These are phyloP conservation scores for Anomalospiza imberbis DNA, from an alignment of 2,797 vertebrate species.

Conservation along the genomic window DNA sequence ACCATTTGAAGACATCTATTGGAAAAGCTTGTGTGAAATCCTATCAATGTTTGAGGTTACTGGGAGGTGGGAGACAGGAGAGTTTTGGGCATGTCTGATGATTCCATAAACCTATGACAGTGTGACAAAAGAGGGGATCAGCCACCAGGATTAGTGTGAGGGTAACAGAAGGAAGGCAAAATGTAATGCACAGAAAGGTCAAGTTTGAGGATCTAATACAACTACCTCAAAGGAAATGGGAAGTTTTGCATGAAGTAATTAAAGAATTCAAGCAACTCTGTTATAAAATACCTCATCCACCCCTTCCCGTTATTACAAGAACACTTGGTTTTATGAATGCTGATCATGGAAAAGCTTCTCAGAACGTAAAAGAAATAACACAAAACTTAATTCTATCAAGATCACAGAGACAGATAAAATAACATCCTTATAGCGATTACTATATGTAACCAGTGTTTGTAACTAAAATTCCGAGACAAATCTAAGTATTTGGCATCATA, in stretches of 20 bases:
- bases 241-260: not conserved
- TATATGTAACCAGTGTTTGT: not conserved
- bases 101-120: constrained; percentile 25
- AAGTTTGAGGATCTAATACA: not conserved
- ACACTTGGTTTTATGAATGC: not conserved
- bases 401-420: not conserved
- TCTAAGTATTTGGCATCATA: not conserved
- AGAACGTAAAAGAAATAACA: not conserved
- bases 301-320: not conserved
- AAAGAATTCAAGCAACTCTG: not conserved
- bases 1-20: not conserved
- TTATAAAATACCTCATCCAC: not conserved
- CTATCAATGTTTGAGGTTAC: not conserved
- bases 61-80: constrained; percentile 2
- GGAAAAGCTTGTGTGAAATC: constrained; percentile 55
- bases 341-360: not conserved
- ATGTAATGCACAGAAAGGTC: not conserved
- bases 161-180: not conserved
- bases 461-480: not conserved
- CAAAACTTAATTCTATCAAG: not conserved
- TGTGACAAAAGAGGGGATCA: constrained; percentile 13
- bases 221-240: not conserved
- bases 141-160: not conserved
- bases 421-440: not conserved
- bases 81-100: not conserved